Base-by-base conservation (phyloP, 2,113 vertebrate species). In the Erpornis zantholeuca region DNA sequence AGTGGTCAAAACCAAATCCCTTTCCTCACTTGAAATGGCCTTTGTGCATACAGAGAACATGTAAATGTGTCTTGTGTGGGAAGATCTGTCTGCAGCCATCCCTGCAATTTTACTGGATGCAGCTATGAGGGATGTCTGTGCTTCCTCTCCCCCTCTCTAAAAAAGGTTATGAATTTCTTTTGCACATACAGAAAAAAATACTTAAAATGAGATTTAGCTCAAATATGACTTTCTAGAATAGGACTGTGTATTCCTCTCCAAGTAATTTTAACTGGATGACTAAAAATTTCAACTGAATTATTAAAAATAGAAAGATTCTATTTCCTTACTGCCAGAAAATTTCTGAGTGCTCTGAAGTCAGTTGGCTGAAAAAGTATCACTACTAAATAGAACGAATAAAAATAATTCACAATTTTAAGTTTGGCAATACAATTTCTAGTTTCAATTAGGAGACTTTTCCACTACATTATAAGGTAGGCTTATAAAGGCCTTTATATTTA, bases 281-380 rank as follows among this genome's bases (percentile, higher is more conserved):
- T 93, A 95, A 80, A 96, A 88, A 82, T 89, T 94, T 97, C 75
- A 94, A 18, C 31, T 75, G 79, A 91, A 88, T 92, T 95, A 94
- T 90, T 96, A 94, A 94, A 96, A 97, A 95, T 90, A 96, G 94
- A 91, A 93, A 47, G 52, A 91, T 38, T 69, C 29, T 94, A 87
- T 90, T 96, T 95, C 87, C 35, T 90, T 68, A 47, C 63, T 88
- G 82, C 71, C 76, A 91, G 92, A 93, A 94, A 92, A 88, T 60
- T 93, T 92, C 79, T 28, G 5, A 91, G 66, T 72, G 53, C 78
- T 89, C 61, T 69, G n/a, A 83, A 96, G 76, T 90, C 68, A 80
- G 63, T 35, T 86, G 88, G 79, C 82, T 89, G 36, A 80, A 56
- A 59, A 91, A 86, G 21, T 38, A 86, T 36, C 27, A 64, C 71